These are phyloP conservation scores for Ctenopoma kingsleyae DNA, from an alignment of 2,797 vertebrate genomes.

Conservation along the genomic window DNA sequence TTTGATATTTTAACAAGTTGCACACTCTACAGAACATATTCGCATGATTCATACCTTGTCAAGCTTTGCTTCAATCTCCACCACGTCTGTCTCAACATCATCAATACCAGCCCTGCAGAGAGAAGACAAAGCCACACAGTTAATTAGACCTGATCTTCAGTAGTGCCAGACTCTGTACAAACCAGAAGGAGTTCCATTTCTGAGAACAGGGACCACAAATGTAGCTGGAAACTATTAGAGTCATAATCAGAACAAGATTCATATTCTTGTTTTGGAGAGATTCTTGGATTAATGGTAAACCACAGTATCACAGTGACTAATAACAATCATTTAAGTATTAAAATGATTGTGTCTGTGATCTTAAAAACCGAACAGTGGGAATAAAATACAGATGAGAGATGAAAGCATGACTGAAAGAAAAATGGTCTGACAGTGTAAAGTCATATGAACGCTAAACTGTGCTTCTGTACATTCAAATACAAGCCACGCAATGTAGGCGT, in stretches of 20 bases:
- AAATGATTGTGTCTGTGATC: background rate
- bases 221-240: slow-evolving; percentile 23
- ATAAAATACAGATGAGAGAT: slow-evolving; percentile 3
- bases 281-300: slow-evolving; percentile 32
- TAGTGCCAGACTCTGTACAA: background rate
- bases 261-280: slow-evolving; percentile 30
- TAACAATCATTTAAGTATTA: background rate
- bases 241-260: slow-evolving; percentile 21
- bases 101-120: slow-evolving; percentile 93
- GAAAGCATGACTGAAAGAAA: background rate
- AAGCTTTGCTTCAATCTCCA: slow-evolving; percentile 95
- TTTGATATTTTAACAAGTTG: slow-evolving; percentile 10
- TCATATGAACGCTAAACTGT: background rate
- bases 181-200: slow-evolving; percentile 16
- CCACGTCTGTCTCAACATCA: slow-evolving; percentile 97
- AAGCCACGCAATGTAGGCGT: background rate
- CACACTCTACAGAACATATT: background rate
- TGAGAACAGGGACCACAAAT: slow-evolving; percentile 34
- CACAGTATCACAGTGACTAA: slow-evolving; percentile 24
- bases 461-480: background rate
- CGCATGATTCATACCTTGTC: slow-evolving; percentile 89
- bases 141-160: slow-evolving; percentile 35
- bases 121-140: slow-evolving; percentile 56
- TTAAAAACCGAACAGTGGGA: background rate
- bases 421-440: background rate